A percentile compares a stretch with the other conserved stretches of the same genome.
phyloP scores from a whole-genome alignment of 2,888 invertebrate genomes.

The Tanytarsus gracilentus region DNA sequence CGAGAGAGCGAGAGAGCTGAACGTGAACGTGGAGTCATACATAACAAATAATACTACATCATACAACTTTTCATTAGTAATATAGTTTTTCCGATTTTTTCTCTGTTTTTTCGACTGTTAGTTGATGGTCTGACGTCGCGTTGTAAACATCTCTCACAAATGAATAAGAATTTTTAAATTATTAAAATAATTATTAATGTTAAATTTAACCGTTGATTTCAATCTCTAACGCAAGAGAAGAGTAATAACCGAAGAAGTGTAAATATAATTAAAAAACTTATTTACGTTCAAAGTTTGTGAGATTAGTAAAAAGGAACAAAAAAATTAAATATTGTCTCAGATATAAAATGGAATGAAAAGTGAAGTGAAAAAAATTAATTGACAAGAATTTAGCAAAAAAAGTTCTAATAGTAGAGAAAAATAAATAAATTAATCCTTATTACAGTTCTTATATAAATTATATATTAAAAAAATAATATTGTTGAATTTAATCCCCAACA shows the following conservation, averaged over 20 bases:
- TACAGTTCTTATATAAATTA: no score
- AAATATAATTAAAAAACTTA: constrained; percentile 11
- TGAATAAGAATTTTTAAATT: constrained; percentile 25
- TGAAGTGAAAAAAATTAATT: background rate
- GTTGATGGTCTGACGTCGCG: constrained; percentile 25
- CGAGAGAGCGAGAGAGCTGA: background rate
- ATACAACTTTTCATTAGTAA: constrained; percentile 28
- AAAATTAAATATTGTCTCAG: no score
- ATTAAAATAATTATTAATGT: constrained; percentile 26
- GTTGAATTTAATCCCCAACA: no score
- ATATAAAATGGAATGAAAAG: background rate
- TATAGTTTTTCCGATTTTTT: constrained; percentile 24
- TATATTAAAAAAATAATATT: no score
- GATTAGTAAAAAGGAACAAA: background rate
- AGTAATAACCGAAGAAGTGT: background rate
- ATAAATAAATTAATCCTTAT: no score
- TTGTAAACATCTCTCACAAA: constrained; percentile 28
- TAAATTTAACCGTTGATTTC: constrained; percentile 26
- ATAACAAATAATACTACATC: constrained; percentile 26
- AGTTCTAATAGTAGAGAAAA: no score
- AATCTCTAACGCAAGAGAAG: background rate
- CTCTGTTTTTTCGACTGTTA: constrained; percentile 24
- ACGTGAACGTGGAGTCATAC: constrained; percentile 11
- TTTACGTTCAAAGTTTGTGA: no score
- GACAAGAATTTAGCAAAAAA: no score